Percentiles rank a stretch among this genome's conserved stretches.
Conservation (phyloP, 2,888 invertebrate species). For the Steinernema hermaphroditum region DNA sequence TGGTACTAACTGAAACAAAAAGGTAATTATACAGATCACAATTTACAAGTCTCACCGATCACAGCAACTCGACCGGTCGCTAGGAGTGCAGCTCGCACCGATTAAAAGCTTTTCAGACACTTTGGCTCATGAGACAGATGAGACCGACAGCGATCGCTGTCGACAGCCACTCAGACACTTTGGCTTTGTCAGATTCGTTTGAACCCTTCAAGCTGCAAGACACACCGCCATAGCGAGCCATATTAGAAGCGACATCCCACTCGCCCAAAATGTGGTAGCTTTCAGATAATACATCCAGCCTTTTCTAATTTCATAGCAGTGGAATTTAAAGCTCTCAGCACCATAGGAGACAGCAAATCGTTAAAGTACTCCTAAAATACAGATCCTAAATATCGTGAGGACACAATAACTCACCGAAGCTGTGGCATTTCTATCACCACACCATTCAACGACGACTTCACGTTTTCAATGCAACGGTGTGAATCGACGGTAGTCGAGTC, state of each 20-base stretch:
- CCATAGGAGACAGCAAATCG: constrained; percentile 76
- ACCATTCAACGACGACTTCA: constrained; percentile 68
- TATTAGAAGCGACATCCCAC: constrained; percentile 76
- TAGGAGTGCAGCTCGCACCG: no score
- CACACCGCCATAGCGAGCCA: not conserved
- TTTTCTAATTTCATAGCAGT: constrained; percentile 77
- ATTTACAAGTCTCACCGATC: no score
- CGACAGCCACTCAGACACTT: no score
- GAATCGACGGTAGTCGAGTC: constrained; percentile 82
- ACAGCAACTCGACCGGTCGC: no score
- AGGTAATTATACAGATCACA: no score
- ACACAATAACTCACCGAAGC: constrained; percentile 49
- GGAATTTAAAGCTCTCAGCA: constrained; percentile 78
- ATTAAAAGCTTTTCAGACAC: no score
- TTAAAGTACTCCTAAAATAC: constrained; percentile 78
- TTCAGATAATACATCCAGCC: no score
- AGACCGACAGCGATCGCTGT: no score
- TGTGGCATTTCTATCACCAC: constrained; percentile 81
- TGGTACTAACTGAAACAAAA: not conserved
- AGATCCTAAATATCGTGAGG: not conserved
- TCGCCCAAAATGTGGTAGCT: not conserved
- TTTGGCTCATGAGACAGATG: no score
- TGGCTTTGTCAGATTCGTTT: not conserved
- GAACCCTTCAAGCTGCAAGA: not conserved
- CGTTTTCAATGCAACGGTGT: constrained; percentile 34